Percentiles rank a stretch among this genome's conserved stretches.
These are phyloP conservation scores for Fregetta grallaria DNA, from an alignment of 2,113 vertebrate species.

Conservation along the genomic window DNA sequence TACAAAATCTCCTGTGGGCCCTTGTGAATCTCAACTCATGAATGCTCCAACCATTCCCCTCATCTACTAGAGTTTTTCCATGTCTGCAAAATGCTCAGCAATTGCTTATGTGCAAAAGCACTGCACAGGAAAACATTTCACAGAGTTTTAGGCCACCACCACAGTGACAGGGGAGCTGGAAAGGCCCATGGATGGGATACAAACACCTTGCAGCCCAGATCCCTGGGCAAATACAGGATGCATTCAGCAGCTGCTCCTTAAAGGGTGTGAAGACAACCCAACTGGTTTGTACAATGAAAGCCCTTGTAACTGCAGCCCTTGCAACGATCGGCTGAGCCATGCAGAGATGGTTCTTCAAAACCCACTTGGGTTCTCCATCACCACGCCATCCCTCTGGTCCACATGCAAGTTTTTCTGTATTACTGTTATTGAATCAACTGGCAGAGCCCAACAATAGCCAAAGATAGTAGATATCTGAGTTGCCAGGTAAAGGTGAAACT, in stretches of 20 bases:
- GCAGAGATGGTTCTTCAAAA: background rate
- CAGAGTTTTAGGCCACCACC: background rate
- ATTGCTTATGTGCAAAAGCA: background rate
- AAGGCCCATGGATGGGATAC: background rate
- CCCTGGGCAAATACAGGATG: background rate
- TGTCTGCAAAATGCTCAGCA: background rate
- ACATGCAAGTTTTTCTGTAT: background rate
- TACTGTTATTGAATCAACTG: background rate
- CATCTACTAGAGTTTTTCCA: background rate
- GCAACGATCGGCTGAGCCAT: background rate
- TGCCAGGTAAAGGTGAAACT: background rate
- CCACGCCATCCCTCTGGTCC: background rate
- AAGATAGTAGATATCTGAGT: rapidly evolving
- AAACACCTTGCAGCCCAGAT: background rate
- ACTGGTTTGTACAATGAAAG: background rate
- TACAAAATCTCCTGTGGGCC: background rate
- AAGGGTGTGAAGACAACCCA: background rate
- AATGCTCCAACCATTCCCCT: background rate
- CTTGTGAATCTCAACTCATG: background rate
- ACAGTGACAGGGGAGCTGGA: background rate
- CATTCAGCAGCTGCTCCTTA: background rate
- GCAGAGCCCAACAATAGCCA: background rate
- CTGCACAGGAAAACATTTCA: background rate
- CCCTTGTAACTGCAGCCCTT: background rate
- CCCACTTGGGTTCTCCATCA: background rate